These are phyloP conservation scores for Crotophaga sulcirostris DNA, from an alignment of 2,113 vertebrate species.

Conservation along the genomic window DNA sequence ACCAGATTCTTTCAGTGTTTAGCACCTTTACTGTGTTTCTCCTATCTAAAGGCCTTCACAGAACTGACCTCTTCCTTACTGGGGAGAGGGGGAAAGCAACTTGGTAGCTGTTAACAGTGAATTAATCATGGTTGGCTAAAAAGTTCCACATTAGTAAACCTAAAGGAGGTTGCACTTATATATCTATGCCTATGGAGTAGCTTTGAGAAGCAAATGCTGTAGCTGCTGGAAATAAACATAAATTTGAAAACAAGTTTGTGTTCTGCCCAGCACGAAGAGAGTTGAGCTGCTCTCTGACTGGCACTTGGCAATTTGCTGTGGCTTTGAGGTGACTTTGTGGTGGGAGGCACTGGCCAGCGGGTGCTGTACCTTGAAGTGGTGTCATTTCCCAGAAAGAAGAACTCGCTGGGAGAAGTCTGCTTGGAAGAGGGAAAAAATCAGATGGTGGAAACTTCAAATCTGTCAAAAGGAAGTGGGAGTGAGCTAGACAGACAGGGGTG, in stretches of 20 bases:
- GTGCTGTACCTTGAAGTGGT: neutral
- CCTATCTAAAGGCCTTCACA: neutral
- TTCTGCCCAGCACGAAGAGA: neutral
- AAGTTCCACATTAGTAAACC: neutral
- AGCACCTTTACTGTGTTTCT: neutral
- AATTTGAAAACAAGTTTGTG: neutral
- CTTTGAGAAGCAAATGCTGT: neutral
- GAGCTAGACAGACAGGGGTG: neutral
- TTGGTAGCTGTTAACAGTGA: neutral
- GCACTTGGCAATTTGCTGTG: neutral
- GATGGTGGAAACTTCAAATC: neutral
- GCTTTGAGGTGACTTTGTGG: neutral
- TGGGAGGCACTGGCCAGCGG: neutral
- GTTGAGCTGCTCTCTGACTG: fast-evolving
- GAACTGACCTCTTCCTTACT: neutral
- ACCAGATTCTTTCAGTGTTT: neutral
- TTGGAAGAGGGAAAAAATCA: neutral
- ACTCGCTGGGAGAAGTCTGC: neutral
- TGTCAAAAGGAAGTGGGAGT: fast-evolving
- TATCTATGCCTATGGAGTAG: neutral
- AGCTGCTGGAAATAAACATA: neutral
- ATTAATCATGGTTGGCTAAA: neutral
- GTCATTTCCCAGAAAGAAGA: neutral
- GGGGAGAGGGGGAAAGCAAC: fast-evolving
- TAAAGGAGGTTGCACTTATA: neutral